Conservation (phyloP, 2,797 vertebrate genomes). For the Odontamblyopus lacepedii region DNA sequence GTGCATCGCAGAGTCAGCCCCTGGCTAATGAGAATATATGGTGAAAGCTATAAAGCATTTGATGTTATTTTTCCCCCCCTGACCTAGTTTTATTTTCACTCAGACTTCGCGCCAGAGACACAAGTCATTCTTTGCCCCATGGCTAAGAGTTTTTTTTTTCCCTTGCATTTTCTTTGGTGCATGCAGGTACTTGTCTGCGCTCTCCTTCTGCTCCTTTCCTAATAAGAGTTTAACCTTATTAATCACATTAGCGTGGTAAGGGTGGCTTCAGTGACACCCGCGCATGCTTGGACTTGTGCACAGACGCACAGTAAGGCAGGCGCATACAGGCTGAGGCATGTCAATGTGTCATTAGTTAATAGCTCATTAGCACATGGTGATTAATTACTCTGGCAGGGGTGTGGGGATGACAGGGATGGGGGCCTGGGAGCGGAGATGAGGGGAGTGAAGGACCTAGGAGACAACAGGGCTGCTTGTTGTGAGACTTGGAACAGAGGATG, state of each 20-base stretch:
- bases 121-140: conserved; percentile 32
- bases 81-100: conserved; percentile 49
- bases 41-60: conserved; percentile 41
- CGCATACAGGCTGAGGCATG: conserved; percentile 64
- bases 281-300: conserved; percentile 41
- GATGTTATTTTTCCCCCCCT: conserved; percentile 31
- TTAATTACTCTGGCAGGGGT: conserved; percentile 72
- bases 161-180: conserved; percentile 18
- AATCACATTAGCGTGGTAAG: conserved; percentile 69
- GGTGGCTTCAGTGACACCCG: conserved; percentile 57
- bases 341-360: conserved; percentile 78
- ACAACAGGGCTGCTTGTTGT: conserved; percentile 33
- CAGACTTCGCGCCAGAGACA: conserved; percentile 22
- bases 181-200: conserved; percentile 20
- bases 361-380: conserved; percentile 78
- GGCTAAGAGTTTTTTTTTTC: conserved; percentile 19
- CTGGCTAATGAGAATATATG: conserved; percentile 56
- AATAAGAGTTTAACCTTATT: conserved; percentile 77
- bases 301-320: conserved; percentile 41
- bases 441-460: conserved; percentile 38
- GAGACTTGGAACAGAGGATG: conserved; percentile 28
- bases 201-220: conserved; percentile 52
- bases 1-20: conserved; percentile 38
- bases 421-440: conserved; percentile 1
- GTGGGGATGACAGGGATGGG: conserved; percentile 56